A percentile compares a stretch with the other conserved stretches of the same genome.
Evolutionary conservation across 2,888 invertebrate genomes (phyloP).

Genomic region (Halictus quadricinctus): DNA sequence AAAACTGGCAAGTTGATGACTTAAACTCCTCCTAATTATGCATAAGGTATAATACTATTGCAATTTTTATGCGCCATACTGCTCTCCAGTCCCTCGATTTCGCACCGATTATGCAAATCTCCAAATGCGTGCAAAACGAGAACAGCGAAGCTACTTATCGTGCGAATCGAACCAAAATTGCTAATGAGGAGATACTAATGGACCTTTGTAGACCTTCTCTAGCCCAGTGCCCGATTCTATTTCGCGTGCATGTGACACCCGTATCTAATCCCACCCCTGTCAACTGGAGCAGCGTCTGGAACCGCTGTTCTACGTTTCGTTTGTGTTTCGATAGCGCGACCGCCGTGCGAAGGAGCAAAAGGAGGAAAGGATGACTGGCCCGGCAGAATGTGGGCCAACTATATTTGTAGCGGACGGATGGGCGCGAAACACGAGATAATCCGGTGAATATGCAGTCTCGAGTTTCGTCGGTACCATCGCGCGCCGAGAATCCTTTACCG

Average conservation of each 20-base stretch:
- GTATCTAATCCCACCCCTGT: neutral
- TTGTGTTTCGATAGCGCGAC: conserved; percentile 5
- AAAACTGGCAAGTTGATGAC: too few relatives aligned
- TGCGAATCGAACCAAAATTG: neutral
- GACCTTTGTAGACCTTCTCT: neutral
- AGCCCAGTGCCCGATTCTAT: neutral
- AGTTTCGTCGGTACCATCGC: conserved; percentile 14
- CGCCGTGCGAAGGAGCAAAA: conserved; percentile 33
- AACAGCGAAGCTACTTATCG: too few relatives aligned
- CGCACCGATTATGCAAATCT: too few relatives aligned
- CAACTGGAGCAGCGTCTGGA: neutral
- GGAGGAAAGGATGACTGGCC: conserved; percentile 48
- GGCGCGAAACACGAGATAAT: conserved; percentile 44
- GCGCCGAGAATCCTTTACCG: conserved; percentile 8
- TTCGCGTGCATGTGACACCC: neutral
- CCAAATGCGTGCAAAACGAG: too few relatives aligned
- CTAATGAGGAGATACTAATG: neutral
- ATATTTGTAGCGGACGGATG: conserved; percentile 61
- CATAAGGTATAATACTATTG: too few relatives aligned
- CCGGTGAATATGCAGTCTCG: conserved; percentile 46
- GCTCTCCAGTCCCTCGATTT: too few relatives aligned
- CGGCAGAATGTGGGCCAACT: conserved; percentile 68
- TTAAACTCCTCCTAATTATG: too few relatives aligned
- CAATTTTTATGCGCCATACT: too few relatives aligned
- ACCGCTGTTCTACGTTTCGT: conserved; percentile 4